phyloP scores from a whole-genome alignment of 2,797 vertebrate species.

The Distichodus sexfasciatus region DNA sequence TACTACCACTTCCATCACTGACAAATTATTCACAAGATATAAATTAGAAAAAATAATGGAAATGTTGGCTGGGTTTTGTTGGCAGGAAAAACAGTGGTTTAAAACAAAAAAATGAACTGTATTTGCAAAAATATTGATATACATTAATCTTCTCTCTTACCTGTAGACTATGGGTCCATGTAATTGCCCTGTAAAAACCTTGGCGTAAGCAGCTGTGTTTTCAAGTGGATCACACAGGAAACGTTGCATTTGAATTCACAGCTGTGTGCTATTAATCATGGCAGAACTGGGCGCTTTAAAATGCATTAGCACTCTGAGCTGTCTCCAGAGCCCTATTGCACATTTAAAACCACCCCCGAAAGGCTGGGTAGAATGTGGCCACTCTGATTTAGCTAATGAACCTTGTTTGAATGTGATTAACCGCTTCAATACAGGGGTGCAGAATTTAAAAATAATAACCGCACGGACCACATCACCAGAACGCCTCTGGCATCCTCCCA shows the following conservation, averaged over 20 bases:
- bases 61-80: no score
- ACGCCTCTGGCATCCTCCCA: conserved; percentile 56
- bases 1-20: not conserved
- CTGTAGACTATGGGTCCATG: not conserved
- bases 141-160: not conserved
- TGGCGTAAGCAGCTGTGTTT: conserved; percentile 13
- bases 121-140: no score
- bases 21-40: not conserved
- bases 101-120: not conserved
- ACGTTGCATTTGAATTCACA: conserved; percentile 31
- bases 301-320: conserved; percentile 63
- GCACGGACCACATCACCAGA: conserved; percentile 44
- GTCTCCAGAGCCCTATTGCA: conserved; percentile 50
- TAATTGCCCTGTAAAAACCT: conserved; percentile 8
- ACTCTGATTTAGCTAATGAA: conserved; percentile 58
- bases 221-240: conserved; percentile 1
- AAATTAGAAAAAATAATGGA: not conserved
- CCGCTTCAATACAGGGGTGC: conserved; percentile 45
- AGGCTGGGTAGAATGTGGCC: conserved; percentile 58
- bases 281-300: conserved; percentile 55
- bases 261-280: conserved; percentile 48
- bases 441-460: conserved; percentile 41
- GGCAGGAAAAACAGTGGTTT: not conserved
- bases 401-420: conserved; percentile 57
- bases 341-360: conserved; percentile 56